phyloP scores from a whole-genome alignment of 2,113 vertebrate genomes.

The Pollimyrus isidori region DNA sequence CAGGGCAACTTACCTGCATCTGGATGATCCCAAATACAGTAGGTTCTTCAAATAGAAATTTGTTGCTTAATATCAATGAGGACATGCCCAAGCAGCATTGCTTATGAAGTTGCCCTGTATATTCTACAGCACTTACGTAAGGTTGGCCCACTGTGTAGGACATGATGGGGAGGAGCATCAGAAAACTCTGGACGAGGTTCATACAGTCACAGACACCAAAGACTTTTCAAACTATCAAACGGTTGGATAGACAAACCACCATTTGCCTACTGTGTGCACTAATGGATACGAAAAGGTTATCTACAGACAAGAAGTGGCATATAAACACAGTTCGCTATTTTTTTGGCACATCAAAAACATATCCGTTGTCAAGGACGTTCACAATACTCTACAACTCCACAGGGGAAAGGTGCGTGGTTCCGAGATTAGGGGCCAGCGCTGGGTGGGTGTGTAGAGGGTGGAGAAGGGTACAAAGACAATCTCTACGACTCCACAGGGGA shows the following conservation, averaged over 20 bases:
- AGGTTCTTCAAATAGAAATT: not conserved
- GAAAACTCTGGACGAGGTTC: not conserved
- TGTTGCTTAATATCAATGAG: not conserved
- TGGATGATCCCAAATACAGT: not conserved
- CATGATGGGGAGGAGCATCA: not conserved
- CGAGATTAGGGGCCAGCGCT: too few relatives aligned
- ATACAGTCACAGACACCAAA: constrained; percentile 5
- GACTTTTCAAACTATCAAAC: constrained; percentile 7
- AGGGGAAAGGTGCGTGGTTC: not conserved
- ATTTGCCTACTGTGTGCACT: not conserved
- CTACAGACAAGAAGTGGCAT: not conserved
- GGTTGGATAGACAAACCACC: not conserved
- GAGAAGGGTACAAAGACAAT: too few relatives aligned
- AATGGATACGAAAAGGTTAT: not conserved
- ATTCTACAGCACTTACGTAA: not conserved
- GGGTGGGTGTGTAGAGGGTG: too few relatives aligned
- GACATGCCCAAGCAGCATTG: not conserved
- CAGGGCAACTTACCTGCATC: not conserved
- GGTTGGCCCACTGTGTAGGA: not conserved
- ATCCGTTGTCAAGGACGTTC: not conserved
- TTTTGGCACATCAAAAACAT: constrained; percentile 8
- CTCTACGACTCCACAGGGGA: not conserved
- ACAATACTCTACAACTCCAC: not conserved
- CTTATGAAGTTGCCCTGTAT: not conserved
- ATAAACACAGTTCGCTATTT: not conserved